Base-by-base conservation (phyloP, 1,140 invertebrate species). In the Drosophila triauraria region DNA sequence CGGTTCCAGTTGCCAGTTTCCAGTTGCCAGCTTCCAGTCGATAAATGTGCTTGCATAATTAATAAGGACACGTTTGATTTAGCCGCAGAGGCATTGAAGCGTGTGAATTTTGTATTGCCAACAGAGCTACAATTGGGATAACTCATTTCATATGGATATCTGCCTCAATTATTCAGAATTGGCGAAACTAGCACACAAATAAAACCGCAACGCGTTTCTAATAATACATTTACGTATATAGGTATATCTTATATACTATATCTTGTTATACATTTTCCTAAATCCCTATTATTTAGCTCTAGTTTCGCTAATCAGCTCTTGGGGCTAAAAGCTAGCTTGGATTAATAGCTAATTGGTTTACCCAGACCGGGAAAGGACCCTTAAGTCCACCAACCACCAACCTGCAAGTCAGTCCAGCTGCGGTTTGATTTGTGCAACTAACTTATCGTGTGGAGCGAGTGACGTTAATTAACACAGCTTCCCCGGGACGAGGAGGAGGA, bases 391-490 rank as follows among this genome's bases (percentile, higher is more conserved):
- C n/a, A 32, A 17, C n/a, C 2, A 5, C 9, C 27, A 40, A 44
- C 13, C 50, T 64, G 61, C 61, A 35, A 27, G 59, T 38, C 12
- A 12, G 12, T 4, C 48, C 48, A 56, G 30, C 62, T 68, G 48
- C 30, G 47, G 40, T 69, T 70, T 70, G 67, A 70, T 70, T 72
- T 71, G 68, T 71, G 68, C 64, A 69, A 50, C 46, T 60, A 69
- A 50, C 54, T 51, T 70, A 54, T 70, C 48, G 46, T 23, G 48
- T 13, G 40, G 42, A 68, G 32, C 17, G 32, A 23, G 62, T 72
- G 69, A 60, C 67, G 47, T 78, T 78, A 70, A 78, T 78, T 78
- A 78, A 78, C 44, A 20, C 43, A 56, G 48, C 56, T 61, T 74
- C 32, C 30, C 17, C 17, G 30, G 27, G 25, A 30, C 50, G 13